Evolutionary conservation across 2,888 invertebrate genomes (phyloP), one percentile per base, ranked within the genome.

Genomic region (Eupeodes luniger): DNA sequence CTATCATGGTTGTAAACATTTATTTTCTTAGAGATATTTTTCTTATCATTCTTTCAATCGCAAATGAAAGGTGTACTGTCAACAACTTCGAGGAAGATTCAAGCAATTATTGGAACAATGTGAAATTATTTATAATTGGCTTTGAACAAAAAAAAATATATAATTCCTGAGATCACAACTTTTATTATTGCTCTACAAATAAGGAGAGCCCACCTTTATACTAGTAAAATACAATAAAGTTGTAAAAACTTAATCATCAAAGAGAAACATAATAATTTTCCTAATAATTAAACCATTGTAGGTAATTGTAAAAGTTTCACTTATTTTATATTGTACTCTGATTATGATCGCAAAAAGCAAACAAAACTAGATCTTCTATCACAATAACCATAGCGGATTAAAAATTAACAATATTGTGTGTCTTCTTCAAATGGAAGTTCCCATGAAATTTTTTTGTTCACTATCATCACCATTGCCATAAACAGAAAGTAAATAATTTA

Each of bases 401-500:
- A 74, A 75, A 79, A 61, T n/a, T 10, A 64, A 70, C 55, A 84
- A 75, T 69, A 81, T 57, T 59, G 76, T 59, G 76, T 72, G 49
- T 81, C 72, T 81, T 85, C 75, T 77, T 66, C 59, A 34, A 27
- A 27, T 27, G 6, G 16, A 1, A 51, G 66, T 81, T 81, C 64
- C 76, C 70, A 70, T 81, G 72, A 81, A 67, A 61, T 66, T 66
- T 12, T 66, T 12, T 27, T 72, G 66, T 74, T 74, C 27, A 6
- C 59, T 19, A 11, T 55, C 6, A 11, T 55, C 19, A 19, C 27
- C 27, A 27, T 27, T 27, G 27, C 27, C 27, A 27, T 27, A 55
- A 61, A 67, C 85, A 77, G 81, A 81, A 85, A 85, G 81, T 77
- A 74, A 34, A 61, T 62, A 66, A 66, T 66, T 59, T 72, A 67